These are phyloP conservation scores for Nasonovia ribisnigri DNA, from an alignment of 2,888 invertebrate species.

Conservation along the genomic window DNA sequence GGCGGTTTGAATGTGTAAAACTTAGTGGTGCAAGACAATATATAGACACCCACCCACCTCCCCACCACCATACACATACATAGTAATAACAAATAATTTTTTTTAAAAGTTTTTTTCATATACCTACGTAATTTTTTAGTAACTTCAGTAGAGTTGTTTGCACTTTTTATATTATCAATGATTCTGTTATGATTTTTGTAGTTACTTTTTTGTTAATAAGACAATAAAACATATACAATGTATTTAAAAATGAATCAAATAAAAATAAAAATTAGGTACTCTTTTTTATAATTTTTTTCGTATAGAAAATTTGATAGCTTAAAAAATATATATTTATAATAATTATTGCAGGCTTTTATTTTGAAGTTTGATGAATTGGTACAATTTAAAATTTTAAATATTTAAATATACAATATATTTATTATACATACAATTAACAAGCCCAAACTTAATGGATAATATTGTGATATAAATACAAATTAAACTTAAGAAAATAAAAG, in stretches of 20 bases:
- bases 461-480: neutral
- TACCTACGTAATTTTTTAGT: too few species aligned
- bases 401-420: neutral
- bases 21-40: neutral
- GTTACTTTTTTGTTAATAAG: neutral
- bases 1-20: neutral
- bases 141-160: too few species aligned
- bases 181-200: neutral
- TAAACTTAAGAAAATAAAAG: neutral
- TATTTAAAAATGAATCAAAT: neutral
- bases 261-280: neutral
- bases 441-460: neutral
- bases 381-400: neutral
- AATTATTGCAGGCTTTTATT: too few species aligned
- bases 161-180: too few species aligned
- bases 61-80: neutral
- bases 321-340: too few species aligned
- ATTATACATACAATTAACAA: neutral
- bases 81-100: too few species aligned
- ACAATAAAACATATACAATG: neutral
- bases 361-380: too few species aligned
- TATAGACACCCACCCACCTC: neutral
- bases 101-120: too few species aligned
- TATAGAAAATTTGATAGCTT: neutral
- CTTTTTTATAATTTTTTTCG: neutral